These are phyloP conservation scores for Podarcis lilfordi DNA, from an alignment of 2,797 vertebrate genomes.

Conservation along the genomic window DNA sequence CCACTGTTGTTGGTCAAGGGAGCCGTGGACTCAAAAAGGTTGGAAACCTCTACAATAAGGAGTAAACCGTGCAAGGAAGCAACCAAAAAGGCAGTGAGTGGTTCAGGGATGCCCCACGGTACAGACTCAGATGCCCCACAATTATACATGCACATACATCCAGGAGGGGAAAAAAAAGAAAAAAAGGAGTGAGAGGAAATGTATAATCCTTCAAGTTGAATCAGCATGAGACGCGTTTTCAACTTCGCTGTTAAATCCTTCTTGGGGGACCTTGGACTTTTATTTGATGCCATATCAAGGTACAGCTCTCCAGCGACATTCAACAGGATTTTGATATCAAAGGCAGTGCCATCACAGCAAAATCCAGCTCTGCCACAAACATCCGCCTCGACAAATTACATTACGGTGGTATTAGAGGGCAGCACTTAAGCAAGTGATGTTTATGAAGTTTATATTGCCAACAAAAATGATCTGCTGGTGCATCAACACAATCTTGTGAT, in stretches of 20 bases:
- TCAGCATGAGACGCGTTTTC: conserved; percentile 1
- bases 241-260: conserved; percentile 10
- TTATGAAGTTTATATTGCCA: not conserved
- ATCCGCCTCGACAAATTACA: not conserved
- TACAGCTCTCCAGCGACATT: conserved; percentile 39
- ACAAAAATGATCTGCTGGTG: not conserved
- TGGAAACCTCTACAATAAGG: not conserved
- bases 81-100: not conserved
- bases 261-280: conserved; percentile 15
- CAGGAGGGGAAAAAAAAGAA: not conserved
- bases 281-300: conserved; percentile 18
- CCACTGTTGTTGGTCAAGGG: too few relatives aligned
- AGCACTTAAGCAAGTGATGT: not conserved
- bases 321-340: conserved; percentile 33
- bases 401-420: not conserved
- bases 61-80: not conserved
- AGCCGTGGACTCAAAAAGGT: too few relatives aligned
- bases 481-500: not conserved
- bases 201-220: not conserved
- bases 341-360: conserved; percentile 6
- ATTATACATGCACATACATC: not conserved
- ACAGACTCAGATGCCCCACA: not conserved
- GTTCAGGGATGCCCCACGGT: not conserved
- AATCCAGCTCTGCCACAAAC: conserved; percentile 10
- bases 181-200: not conserved